A percentile compares a stretch with the other conserved stretches of the same genome.
Evolutionary conservation across 2,888 invertebrate genomes (phyloP).

Genomic region (Dichetophora obliterata): DNA sequence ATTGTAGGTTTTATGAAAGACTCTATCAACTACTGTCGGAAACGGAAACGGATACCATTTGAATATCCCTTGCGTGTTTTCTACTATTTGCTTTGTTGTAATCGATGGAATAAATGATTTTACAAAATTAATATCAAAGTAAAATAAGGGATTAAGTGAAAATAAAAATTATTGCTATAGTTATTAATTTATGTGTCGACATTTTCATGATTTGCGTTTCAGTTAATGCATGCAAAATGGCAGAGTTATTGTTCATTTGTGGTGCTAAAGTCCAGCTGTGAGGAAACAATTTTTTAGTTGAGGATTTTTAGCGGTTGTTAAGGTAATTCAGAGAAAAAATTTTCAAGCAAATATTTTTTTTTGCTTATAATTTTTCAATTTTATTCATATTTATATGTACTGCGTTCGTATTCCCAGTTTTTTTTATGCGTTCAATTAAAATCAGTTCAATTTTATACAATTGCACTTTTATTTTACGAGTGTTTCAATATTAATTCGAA

Average conservation of each 20-base stretch:
- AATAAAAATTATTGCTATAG: neutral
- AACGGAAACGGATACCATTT: neutral
- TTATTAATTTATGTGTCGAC: neutral
- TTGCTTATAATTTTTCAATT: no score
- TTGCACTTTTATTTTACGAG: no score
- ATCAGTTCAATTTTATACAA: no score
- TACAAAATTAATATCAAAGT: neutral
- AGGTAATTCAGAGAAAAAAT: neutral
- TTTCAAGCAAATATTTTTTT: no score
- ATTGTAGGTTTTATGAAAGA: neutral
- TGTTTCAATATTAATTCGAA: no score
- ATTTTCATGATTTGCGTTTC: neutral
- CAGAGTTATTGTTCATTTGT: neutral
- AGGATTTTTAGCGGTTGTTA: neutral
- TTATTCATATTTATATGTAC: no score
- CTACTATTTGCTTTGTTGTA: neutral
- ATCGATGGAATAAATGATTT: neutral
- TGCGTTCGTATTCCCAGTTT: no score
- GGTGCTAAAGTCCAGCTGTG: neutral
- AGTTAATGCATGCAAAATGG: neutral
- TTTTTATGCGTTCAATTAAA: no score
- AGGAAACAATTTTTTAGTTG: neutral
- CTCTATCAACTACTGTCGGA: neutral
- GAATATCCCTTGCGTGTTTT: slow-evolving; percentile 19
- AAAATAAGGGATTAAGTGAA: neutral